Evolutionary conservation across 2,113 vertebrate genomes (phyloP), one percentile per base, ranked within the genome.

Genomic region (Papio anubis): DNA sequence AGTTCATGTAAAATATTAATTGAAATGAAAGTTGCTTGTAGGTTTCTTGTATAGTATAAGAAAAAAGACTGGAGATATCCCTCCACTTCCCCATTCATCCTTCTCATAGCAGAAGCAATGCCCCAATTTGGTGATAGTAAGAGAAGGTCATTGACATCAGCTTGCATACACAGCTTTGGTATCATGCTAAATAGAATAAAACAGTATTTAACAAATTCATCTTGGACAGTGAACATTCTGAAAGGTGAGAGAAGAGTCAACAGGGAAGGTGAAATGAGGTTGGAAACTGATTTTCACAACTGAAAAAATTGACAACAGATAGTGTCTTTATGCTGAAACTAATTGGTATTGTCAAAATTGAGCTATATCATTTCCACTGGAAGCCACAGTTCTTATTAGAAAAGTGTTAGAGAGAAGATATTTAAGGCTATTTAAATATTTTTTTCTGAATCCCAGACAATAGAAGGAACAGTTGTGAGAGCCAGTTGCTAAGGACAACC

Each of bases 341-440:
- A 90, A 87, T 30, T 81, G 50, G 59, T 93, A 52, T 20, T 78
- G 40, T 86, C 35, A 79, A 80, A 73, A 84, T 61, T 68, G n/a
- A 66, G 13, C 64, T 89, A 16, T 40, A 32, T 18, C 6, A 40
- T 96, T 94, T 95, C 40, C 61, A 55, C 16, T 86, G 50, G 64
- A 90, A 94, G 32, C 30, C 72, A 85, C 1, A 21, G 25, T 72
- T 96, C 93, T 94, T 78, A 85, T 84, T 92, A 95, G 27, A 48
- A 76, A 93, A 68, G 21, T 38, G 40, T 86, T 90, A 48, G n/a
- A 85, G 88, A 84, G 83, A 86, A 76, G 40, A 84, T 68, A 75
- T 50, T 93, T 87, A 93, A 89, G 57, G 52, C 64, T 23, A 40
- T 80, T 96, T 96, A 94, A 88, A 86, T 82, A 72, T 73, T 83